Base-by-base conservation (phyloP, 2,797 vertebrate species). In the Poecilia picta region DNA sequence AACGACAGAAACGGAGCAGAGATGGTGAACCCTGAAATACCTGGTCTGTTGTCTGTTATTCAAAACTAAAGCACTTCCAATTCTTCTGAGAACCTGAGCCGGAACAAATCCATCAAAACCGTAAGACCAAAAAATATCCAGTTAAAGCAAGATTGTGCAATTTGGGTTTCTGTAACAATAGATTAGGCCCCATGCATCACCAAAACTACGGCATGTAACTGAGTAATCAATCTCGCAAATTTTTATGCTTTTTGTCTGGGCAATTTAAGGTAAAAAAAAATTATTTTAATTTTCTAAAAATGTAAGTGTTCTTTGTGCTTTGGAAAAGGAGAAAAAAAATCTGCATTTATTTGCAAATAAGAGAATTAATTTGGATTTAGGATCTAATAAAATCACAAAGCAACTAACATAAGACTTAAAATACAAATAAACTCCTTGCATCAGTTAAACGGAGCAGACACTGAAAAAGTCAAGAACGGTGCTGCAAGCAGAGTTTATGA, bases 211-310 rank as follows among this genome's bases (percentile, higher is more conserved):
- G 45, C 28, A 31, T 71, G 55, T 77, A 55, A 70, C 47, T 13
- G 64, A 53, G 47, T 43, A 45, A 77, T 77, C 76, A 71, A 71
- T 71, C 76, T 55, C n/a, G 15, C 16, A 45, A 10, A 23, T 28
- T 77, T 33, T 28, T 57, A 20, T 31, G 15, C 11, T 12, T 76
- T 36, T 47, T 47, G 43, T 47, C 31, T 53, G 53, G n/a, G 66
- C 18, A 23, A 23, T 1, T 55, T 16, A 43, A 51, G 1, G 25
- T 23, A 39, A 55, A 55, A 15, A 28, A 45, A 55, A n/a, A 10
- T 18, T 7, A 33, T 41, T 2, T 41, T 20, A 16, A 39, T 2
- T n/a, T 11, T 51, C 5, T 43, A 43, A 43, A 55, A n/a, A 47
- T 25, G 16, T 8, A 53, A 20, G 33, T 18, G 23, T 25, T 41